Conservation (phyloP, 2,113 vertebrate species). For the Alethe castanea region DNA sequence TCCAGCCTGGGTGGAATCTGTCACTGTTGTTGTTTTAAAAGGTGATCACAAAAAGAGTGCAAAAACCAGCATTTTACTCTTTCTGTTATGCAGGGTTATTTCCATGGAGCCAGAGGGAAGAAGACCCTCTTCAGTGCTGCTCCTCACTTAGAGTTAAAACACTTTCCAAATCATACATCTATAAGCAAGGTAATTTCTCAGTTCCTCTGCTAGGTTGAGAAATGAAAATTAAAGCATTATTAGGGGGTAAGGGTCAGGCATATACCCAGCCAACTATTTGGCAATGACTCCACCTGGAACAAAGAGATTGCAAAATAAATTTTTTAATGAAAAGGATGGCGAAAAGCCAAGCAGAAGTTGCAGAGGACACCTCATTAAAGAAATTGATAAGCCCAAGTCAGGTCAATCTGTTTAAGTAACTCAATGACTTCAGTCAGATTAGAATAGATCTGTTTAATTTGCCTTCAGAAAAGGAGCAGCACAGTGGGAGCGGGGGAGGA, state of each 20-base stretch:
- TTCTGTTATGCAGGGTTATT: background rate
- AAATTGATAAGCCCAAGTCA: constrained; percentile 50
- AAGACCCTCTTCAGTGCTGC: background rate
- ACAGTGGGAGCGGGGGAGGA: background rate
- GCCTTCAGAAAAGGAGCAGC: constrained; percentile 1
- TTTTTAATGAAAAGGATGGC: constrained; percentile 47
- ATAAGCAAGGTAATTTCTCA: background rate
- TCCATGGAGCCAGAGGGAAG: background rate
- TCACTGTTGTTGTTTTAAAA: background rate
- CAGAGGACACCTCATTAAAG: constrained; percentile 48
- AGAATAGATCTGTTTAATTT: constrained; percentile 45
- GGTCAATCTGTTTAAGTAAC: constrained; percentile 61
- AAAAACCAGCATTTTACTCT: background rate
- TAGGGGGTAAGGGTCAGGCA: background rate
- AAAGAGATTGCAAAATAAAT: constrained; percentile 29
- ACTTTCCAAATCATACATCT: background rate
- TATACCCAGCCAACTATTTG: background rate
- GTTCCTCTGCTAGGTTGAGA: background rate
- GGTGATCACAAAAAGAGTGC: background rate
- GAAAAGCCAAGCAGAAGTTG: background rate
- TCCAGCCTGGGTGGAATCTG: background rate
- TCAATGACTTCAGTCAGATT: constrained; percentile 21
- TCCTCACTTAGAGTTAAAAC: background rate
- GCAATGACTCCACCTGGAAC: background rate
- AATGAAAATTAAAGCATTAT: constrained; percentile 39